Evolutionary conservation across 2,888 invertebrate genomes (phyloP), one percentile per base, ranked within the genome.

Genomic region (Ophion slaviceki): DNA sequence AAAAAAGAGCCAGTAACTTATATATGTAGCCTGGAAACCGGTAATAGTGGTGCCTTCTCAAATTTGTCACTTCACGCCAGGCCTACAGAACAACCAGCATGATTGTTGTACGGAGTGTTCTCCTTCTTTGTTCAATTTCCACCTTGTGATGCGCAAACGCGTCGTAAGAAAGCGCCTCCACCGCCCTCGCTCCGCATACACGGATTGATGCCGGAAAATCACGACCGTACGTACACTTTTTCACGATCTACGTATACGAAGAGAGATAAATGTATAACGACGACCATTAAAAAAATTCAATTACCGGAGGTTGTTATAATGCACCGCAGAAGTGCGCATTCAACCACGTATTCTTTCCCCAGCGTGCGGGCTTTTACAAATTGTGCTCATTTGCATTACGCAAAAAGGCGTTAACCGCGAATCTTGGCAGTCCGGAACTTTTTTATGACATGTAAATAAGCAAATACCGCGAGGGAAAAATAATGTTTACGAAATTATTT

Each of bases 341-440:
- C 24, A 71, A 24, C 14, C 74, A 45, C 64, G 36, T 20, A 28
- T 47, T 71, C 59, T 61, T 72, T 61, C 10, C 45, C 36, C n/a
- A 40, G 24, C 66, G 28, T 66, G 11, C 36, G 28, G 74, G 83
- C 80, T 86, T 47, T 47, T 78, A 79, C 83, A 81, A 86, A 86
- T 86, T 84, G 86, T 81, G 74, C 81, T 84, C 80, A 81, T 86
- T 86, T 84, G 81, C 86, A 81, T 84, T 81, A 86, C 75, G 83
- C 84, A 81, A 81, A 47, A 81, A 81, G 78, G 84, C 83, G 74
- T 75, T 81, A 70, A 64, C 68, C 78, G 62, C 72, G 81, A 75
- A 78, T 75, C 80, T 86, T 83, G 80, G 77, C 68, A 86, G 78
- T 47, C 66, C 28, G 47, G 32, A 70, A 53, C 80, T 75, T 84